Percentiles rank a stretch among this genome's conserved stretches.
Conservation (phyloP, 2,113 vertebrate species). For the Boleophthalmus pectinirostris region DNA sequence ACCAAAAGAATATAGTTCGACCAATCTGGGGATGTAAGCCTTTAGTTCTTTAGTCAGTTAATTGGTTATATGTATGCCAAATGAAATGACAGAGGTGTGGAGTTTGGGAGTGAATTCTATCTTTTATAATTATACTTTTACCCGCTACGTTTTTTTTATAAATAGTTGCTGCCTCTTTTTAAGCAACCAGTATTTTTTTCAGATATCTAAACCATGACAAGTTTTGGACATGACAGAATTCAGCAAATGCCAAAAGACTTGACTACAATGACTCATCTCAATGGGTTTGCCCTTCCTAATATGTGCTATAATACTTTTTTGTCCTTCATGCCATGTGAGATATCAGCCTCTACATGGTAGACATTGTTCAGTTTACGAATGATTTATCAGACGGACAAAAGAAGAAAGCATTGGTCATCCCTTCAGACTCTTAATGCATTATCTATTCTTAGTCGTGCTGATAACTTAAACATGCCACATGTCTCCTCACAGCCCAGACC, state of each 20-base stretch:
- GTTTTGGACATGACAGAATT: too few species aligned
- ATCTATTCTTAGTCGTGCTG: background rate
- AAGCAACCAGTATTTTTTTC: too few species aligned
- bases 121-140: too few species aligned
- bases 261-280: background rate
- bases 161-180: too few species aligned
- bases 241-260: background rate
- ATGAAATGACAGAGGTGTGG: too few species aligned
- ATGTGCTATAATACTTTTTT: background rate
- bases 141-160: too few species aligned
- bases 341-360: background rate
- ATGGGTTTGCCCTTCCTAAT: background rate
- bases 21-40: too few species aligned
- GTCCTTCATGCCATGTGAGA: background rate
- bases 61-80: too few species aligned
- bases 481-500: conserved; percentile 85
- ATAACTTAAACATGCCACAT: background rate
- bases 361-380: background rate
- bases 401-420: background rate
- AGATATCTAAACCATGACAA: too few species aligned
- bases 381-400: background rate
- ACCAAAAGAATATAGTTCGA: too few species aligned
- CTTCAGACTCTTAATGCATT: background rate
- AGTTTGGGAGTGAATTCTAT: too few species aligned
- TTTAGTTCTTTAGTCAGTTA: too few species aligned